Base-by-base conservation (phyloP, 2,888 invertebrate species). In the Pteria penguin region DNA sequence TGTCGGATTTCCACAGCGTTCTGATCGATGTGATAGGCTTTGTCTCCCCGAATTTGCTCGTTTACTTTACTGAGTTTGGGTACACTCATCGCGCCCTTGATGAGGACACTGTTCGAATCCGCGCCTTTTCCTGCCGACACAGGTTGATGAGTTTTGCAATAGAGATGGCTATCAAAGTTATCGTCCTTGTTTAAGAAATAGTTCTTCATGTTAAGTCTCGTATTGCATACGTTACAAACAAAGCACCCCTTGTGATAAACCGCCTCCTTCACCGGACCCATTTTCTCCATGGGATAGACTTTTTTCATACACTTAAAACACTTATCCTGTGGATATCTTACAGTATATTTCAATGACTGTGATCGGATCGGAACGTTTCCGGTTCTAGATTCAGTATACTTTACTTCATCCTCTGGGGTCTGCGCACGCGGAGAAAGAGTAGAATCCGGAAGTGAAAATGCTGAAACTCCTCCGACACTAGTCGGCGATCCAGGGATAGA, bases 201-300 rank as follows among this genome's bases (percentile, higher is more conserved):
- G 73, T 82, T 87, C 67, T 86, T 86, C 68, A 88, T 68, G 31
- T 75, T 85, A 11, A 88, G 72, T 65, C 58, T 82, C 4, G 84
- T 86, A 4, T 77, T 70, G 71, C 88, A 87, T 2, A 76, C 77
- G 26, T 80, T 84, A 68, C 88, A 88, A n/a, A 79, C 76, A 63
- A 88, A 88, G 65, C 88, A 88, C 4, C 74, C 77, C 75, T 87
- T 87, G 67, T 88, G 88, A 61, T 86, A 88, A 27, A 87, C 80
- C 18, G 83, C 87, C 18, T 84, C 87, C 57, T 85, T 81, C 0
- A 85, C 80, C 4, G 88, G 87, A 0, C 88, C 88, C 1, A 83
- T 57, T 54, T 82, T 84, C 68, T 88, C 88, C 84, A 88, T 85
- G 18, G 83, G 83, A 70, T 88, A 88, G 0, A 88, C 86, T 72